Base-by-base conservation (phyloP, 2,888 invertebrate genomes). In the Pyrrhia umbra region DNA sequence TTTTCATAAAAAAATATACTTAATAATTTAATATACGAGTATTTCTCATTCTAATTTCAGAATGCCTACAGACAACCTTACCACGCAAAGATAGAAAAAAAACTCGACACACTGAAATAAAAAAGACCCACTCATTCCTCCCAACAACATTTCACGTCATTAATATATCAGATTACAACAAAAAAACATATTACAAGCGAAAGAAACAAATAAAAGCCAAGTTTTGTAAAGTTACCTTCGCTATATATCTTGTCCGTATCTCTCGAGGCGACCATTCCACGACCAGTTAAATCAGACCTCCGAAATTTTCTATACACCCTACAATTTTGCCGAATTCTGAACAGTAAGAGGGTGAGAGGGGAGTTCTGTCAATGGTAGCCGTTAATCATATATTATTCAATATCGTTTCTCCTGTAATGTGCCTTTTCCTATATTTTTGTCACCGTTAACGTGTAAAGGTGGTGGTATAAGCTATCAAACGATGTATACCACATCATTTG, bases 361-460 rank as follows among this genome's bases (percentile, higher is more conserved):
- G 16, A 42, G 74, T 40, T 62, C 82, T 55, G 10, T 13, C 20
- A 30, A 49, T 6, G 42, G 6, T 66, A 66, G 79, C 15, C 50
- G 51, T 47, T 61, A 70, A 60, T 74, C 77, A 79, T 82, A 80
- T 79, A 79, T 79, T 77, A 79, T 79, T 79, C 82, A 79, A 65
- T 68, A 81, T 52, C 42, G 51, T 73, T 77, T 58, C 18, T 55
- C 37, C 50, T 23, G 70, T 74, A 70, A 76, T 60, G 60, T 61
- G 55, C 45, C 55, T 63, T 56, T 79, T 72, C 62, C 50, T 62
- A 71, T 68, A 67, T 64, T 67, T 63, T 69, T 47, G 64, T 63
- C 66, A 45, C 45, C 62, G 52, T 69, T 51, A 60, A 71, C 60
- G 39, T 67, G 47, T 68, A 39, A 50, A 60, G 50, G 65, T 77